These are phyloP conservation scores for Tyrophagus putrescentiae DNA, from an alignment of 1,140 invertebrate species.

Conservation along the genomic window DNA sequence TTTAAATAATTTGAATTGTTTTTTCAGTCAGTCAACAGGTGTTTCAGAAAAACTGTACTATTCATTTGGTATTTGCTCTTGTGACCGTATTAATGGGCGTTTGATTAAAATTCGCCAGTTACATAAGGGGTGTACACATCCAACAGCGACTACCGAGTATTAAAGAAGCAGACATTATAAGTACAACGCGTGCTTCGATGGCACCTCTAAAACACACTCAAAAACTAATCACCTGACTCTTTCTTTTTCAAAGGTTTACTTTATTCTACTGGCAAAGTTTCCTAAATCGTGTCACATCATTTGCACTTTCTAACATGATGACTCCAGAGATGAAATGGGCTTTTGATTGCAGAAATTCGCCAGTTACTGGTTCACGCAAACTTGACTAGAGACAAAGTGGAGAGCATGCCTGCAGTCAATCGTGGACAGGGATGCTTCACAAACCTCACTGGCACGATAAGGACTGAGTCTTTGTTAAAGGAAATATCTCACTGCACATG, in stretches of 20 bases:
- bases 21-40: neutral
- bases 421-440: too few species aligned
- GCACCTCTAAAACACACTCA: neutral
- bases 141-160: neutral
- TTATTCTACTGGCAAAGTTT: too few species aligned
- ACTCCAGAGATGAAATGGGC: too few species aligned
- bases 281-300: too few species aligned
- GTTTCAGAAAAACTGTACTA: neutral
- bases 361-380: too few species aligned
- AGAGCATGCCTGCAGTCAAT: too few species aligned
- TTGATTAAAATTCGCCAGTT: neutral
- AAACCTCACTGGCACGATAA: too few species aligned
- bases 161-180: neutral
- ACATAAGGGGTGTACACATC: neutral
- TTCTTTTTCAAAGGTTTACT: neutral
- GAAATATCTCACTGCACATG: too few species aligned
- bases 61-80: neutral
- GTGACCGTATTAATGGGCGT: conserved; percentile 21
- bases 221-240: neutral
- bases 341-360: too few species aligned
- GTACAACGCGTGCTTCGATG: neutral
- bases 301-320: too few species aligned
- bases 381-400: too few species aligned
- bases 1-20: neutral
- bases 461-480: too few species aligned